These are phyloP conservation scores for Pseudomyrmex dendroicus DNA, from an alignment of 1,140 invertebrate species.

Conservation along the genomic window DNA sequence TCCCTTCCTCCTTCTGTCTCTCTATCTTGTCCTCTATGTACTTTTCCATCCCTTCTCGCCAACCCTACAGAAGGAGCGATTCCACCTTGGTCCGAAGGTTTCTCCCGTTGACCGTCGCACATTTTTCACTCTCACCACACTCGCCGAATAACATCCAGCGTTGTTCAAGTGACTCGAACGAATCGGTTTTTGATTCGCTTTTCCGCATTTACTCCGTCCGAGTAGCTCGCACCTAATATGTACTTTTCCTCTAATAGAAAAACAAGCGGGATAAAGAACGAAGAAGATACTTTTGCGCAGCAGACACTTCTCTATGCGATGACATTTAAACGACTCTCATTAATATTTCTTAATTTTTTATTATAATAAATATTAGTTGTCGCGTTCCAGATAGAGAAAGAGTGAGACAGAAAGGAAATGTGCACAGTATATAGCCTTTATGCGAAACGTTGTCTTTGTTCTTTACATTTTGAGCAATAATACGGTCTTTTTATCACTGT, in stretches of 20 bases:
- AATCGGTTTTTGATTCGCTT: constrained; percentile 59
- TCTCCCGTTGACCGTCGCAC: constrained; percentile 23
- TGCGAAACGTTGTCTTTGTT: constrained; percentile 3
- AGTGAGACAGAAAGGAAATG: background rate
- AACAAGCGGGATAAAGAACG: background rate
- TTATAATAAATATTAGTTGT: too few species aligned
- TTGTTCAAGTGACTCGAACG: constrained; percentile 43
- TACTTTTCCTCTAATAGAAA: constrained; percentile 28
- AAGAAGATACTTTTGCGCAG: background rate
- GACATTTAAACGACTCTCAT: too few species aligned
- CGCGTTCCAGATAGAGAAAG: too few species aligned
- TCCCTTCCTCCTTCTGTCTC: too few species aligned
- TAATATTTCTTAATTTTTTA: background rate
- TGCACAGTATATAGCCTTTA: background rate
- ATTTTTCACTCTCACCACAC: constrained; percentile 37
- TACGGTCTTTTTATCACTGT: background rate
- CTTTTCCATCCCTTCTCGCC: background rate
- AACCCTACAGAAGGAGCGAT: constrained; percentile 1
- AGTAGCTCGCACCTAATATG: constrained; percentile 41
- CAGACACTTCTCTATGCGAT: background rate
- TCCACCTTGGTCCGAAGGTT: constrained; percentile 25
- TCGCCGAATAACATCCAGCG: constrained; percentile 3
- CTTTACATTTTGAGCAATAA: background rate
- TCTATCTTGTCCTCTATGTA: constrained; percentile 19
- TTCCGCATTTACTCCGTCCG: constrained; percentile 37